Evolutionary conservation across 2,888 invertebrate genomes (phyloP), one percentile per base, ranked within the genome.

Genomic region (Electrophaes corylata): DNA sequence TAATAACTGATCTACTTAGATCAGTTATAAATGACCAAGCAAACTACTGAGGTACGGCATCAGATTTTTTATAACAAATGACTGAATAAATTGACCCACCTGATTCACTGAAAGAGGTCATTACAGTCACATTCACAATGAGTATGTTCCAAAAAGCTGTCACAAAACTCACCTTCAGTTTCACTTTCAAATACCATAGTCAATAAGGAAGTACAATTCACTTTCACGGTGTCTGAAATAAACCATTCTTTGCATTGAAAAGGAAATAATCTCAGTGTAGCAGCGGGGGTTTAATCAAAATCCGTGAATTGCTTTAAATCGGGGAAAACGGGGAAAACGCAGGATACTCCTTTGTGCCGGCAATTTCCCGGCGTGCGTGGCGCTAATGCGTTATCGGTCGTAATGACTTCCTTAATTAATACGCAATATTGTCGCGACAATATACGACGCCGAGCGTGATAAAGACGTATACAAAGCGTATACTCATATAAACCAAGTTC

Each of bases 381-480:
- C 80, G 82, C 83, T 88, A 88, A 89, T 89, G 83, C 83, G 86
- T 83, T 87, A 89, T 91, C 88, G 88, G 82, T 75, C 81, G 88
- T 91, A 91, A 91, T 91, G 86, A 91, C 91, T 91, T 91, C 91
- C 90, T 89, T 90, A 90, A 91, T 91, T 91, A 91, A 91, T 90
- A 87, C 88, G 83, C 79, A 84, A 89, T 89, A 83, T 86, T 86
- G 78, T 78, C 69, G 70, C 65, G 59, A 51, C 60, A 62, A 54
- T 53, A 49, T 43, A 35, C 26, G 50, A 26, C 29, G 23, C 31
- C 41, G 18, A 19, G 48, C 26, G 14, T 14, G 43, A 2, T 26
- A 43, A 6, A 12, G 3, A 6, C n/a, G 0, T 11, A n/a, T 31
- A 31, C 31, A 11, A 31, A 26, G 6, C 26, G 6, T 3, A 10